Conservation (phyloP, 2,113 vertebrate species). For the Prunella himalayana region DNA sequence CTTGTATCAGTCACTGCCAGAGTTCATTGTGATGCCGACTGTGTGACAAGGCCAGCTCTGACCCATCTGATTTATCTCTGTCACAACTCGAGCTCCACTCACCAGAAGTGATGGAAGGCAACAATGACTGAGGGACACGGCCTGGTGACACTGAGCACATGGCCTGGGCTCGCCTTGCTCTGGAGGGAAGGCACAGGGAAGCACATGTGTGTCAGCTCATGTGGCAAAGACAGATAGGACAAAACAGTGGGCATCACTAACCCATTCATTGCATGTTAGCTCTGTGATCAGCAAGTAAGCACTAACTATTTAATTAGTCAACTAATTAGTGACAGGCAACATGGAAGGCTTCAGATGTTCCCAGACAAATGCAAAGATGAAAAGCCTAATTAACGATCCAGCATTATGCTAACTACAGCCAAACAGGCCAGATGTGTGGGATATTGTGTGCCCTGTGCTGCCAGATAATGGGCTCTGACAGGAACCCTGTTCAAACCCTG, state of each 20-base stretch:
- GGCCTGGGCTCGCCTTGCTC: conserved; percentile 61
- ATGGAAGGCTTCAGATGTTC: conserved; percentile 81
- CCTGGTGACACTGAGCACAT: conserved; percentile 70
- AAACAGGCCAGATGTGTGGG: conserved; percentile 80
- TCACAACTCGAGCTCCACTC: conserved; percentile 51
- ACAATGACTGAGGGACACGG: conserved; percentile 66
- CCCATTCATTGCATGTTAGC: conserved; percentile 68
- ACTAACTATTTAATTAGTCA: conserved; percentile 93
- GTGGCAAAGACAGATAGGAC: conserved; percentile 47
- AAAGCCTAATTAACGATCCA: conserved; percentile 84
- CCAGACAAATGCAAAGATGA: conserved; percentile 81
- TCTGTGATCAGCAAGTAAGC: conserved; percentile 83
- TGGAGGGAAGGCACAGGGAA: conserved; percentile 37
- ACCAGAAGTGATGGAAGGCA: conserved; percentile 53
- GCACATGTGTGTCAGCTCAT: conserved; percentile 50
- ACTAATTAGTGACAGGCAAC: conserved; percentile 88
- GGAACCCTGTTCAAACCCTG: background rate
- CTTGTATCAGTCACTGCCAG: conserved; percentile 65
- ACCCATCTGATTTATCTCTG: conserved; percentile 72
- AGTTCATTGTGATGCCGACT: conserved; percentile 42
- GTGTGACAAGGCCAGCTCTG: conserved; percentile 53
- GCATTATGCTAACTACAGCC: conserved; percentile 70
- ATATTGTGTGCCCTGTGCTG: conserved; percentile 17
- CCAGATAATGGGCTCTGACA: conserved; percentile 1
- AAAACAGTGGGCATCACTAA: conserved; percentile 55